phyloP scores from a whole-genome alignment of 1,140 invertebrate genomes.

The Nylanderia fulva region DNA sequence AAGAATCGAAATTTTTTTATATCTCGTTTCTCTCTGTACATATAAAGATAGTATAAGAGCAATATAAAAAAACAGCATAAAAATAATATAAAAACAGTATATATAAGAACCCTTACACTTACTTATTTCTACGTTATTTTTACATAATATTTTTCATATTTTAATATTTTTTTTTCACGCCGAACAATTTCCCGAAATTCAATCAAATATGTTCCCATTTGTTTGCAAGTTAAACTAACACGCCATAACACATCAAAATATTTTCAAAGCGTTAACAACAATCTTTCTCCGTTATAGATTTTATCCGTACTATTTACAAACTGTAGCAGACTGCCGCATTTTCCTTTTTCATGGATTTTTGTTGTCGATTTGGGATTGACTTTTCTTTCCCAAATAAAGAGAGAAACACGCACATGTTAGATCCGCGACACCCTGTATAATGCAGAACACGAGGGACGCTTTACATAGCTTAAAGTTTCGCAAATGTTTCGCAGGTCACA shows the following conservation, averaged over 20 bases:
- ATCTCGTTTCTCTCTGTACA: neutral
- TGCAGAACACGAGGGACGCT: neutral
- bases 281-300: neutral
- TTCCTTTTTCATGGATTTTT: neutral
- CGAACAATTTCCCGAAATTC: neutral
- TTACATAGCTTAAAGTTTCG: neutral
- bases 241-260: neutral
- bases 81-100: no score
- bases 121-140: neutral
- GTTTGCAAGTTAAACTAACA: neutral
- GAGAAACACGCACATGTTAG: neutral
- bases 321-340: neutral
- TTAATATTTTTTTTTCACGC: neutral
- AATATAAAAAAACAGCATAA: no score
- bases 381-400: neutral
- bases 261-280: neutral
- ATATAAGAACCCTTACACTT: neutral
- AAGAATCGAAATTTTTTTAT: slow-evolving; percentile 4
- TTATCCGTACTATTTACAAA: neutral
- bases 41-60: no score
- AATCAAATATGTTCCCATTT: neutral
- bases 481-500: slow-evolving; percentile 45
- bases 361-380: neutral
- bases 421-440: neutral
- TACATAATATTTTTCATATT: neutral